phyloP scores from a whole-genome alignment of 2,888 invertebrate species.

The Cephus pulcher region DNA sequence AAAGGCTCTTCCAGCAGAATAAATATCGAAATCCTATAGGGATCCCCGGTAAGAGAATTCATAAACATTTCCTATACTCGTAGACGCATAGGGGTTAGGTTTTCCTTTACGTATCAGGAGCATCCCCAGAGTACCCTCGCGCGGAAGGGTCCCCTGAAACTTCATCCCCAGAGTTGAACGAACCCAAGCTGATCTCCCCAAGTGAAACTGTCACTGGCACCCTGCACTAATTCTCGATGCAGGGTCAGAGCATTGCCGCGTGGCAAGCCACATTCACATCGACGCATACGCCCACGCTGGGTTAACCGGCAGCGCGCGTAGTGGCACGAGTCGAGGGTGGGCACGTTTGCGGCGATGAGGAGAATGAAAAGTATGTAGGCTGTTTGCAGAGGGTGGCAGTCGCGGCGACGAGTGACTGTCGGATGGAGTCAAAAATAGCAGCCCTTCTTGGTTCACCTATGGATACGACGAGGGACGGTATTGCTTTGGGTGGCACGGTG shows the following conservation, averaged over 20 bases:
- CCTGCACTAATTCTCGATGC: slow-evolving; percentile 29
- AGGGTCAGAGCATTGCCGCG: slow-evolving; percentile 5
- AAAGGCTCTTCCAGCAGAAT: neutral
- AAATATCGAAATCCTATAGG: neutral
- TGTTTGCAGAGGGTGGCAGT: slow-evolving; percentile 44
- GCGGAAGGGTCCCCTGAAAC: neutral
- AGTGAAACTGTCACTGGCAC: slow-evolving; percentile 13
- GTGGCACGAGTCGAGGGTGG: slow-evolving; percentile 27
- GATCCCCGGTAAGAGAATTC: neutral
- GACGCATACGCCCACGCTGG: neutral
- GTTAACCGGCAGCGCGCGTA: slow-evolving; percentile 13
- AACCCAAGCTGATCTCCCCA: slow-evolving; percentile 26
- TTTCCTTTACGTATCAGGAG: neutral
- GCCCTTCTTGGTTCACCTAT: slow-evolving; percentile 18
- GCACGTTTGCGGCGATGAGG: slow-evolving; percentile 18
- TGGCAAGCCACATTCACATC: neutral
- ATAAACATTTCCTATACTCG: neutral
- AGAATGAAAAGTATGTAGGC: slow-evolving; percentile 22
- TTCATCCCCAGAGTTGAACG: slow-evolving; percentile 38
- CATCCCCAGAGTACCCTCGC: neutral
- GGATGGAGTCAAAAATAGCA: slow-evolving; percentile 49
- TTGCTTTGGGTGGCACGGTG: neutral
- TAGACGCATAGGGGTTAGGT: neutral
- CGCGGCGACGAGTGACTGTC: slow-evolving; percentile 39
- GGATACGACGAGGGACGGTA: slow-evolving; percentile 16